A percentile compares a stretch with the other conserved stretches of the same genome.
Evolutionary conservation across 2,113 vertebrate genomes (phyloP).

Genomic region (Zosterops lateralis): DNA sequence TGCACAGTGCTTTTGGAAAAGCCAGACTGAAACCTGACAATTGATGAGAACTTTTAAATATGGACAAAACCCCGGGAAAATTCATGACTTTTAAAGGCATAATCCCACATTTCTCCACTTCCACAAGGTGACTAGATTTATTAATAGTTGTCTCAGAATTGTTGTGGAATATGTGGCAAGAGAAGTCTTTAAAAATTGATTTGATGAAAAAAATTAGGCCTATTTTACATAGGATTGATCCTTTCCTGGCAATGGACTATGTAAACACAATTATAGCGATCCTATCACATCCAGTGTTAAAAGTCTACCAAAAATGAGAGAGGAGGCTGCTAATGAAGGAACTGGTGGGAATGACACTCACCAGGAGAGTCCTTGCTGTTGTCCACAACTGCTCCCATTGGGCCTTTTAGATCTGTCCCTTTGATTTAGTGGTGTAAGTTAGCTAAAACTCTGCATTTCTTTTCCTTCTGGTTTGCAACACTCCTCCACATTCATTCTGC

Average conservation of each 20-base stretch:
- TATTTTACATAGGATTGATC: no score
- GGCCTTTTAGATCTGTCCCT: neutral
- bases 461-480: conserved; percentile 3
- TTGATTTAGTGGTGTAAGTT: neutral
- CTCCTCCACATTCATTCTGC: conserved; percentile 16
- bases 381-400: accelerated
- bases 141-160: no score
- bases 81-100: neutral
- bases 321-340: neutral
- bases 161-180: no score
- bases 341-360: neutral
- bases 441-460: neutral
- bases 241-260: no score
- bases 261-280: no score
- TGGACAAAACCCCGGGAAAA: neutral
- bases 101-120: neutral
- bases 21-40: neutral
- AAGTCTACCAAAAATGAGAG: neutral
- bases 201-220: no score
- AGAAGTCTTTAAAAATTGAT: no score
- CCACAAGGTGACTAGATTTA: no score
- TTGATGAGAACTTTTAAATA: neutral
- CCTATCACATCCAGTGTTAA: no score
- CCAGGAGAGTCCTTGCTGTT: neutral
- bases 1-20: neutral